A percentile compares a stretch with the other conserved stretches of the same genome.
Evolutionary conservation across 2,113 vertebrate species (phyloP).

Genomic region (Atractosteus spatula): DNA sequence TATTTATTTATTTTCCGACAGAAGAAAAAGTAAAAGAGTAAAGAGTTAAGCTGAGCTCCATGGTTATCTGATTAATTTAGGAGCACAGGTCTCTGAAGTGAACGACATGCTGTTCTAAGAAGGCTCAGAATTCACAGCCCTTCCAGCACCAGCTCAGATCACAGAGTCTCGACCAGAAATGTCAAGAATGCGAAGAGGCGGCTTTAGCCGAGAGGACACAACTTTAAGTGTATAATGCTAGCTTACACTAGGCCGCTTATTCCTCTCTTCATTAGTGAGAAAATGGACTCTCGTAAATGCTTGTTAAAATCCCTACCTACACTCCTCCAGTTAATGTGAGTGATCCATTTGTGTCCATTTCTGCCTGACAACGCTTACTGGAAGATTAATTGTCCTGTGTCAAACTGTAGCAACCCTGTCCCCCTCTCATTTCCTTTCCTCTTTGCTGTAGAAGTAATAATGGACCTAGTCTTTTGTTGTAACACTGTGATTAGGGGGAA

Average conservation of each 20-base stretch:
- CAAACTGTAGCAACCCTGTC: slow-evolving; percentile 97
- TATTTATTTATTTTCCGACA: not conserved
- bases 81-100: slow-evolving; percentile 72
- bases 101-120: slow-evolving; percentile 70
- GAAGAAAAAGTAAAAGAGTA: slow-evolving; percentile 8
- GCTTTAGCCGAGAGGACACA: slow-evolving; percentile 85
- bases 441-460: slow-evolving; percentile 94
- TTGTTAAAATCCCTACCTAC: slow-evolving; percentile 99
- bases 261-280: slow-evolving; percentile 99
- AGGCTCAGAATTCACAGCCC: slow-evolving; percentile 72
- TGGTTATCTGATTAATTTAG: slow-evolving; percentile 71
- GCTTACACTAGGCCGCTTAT: slow-evolving; percentile 93
- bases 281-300: slow-evolving; percentile 99
- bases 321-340: slow-evolving; percentile 97
- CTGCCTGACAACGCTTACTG: slow-evolving; percentile 98
- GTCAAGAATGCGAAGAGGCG: slow-evolving; percentile 80
- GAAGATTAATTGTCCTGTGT: slow-evolving; percentile 99
- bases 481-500: slow-evolving; percentile 89
- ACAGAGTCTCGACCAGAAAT: slow-evolving; percentile 78
- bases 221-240: slow-evolving; percentile 94
- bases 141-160: slow-evolving; percentile 74
- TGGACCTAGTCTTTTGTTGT: slow-evolving; percentile 96
- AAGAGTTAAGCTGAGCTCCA: not conserved
- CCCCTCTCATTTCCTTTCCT: slow-evolving; percentile 98
- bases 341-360: slow-evolving; percentile 99